Evolutionary conservation across 2,113 vertebrate species (phyloP).

Genomic region (Boulengeromyrus knoepffleri): DNA sequence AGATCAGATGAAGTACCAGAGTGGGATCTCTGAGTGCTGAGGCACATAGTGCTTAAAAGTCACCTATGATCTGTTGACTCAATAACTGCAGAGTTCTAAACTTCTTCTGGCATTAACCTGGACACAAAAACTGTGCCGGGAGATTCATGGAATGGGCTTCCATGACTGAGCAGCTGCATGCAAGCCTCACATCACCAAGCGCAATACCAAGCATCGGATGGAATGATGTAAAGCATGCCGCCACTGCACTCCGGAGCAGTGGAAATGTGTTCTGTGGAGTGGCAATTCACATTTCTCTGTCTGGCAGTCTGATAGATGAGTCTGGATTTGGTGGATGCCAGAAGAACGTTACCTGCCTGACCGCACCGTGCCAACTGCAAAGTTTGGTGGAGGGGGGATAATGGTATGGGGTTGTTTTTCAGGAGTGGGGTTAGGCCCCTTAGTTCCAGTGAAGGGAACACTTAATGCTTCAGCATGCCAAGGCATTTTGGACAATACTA

Average conservation of each 20-base stretch:
- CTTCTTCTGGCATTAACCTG: background rate
- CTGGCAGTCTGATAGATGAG: background rate
- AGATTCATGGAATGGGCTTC: background rate
- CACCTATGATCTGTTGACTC: background rate
- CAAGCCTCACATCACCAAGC: background rate
- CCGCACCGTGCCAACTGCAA: background rate
- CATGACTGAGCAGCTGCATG: background rate
- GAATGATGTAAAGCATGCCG: background rate
- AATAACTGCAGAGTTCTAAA: background rate
- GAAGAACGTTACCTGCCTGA: background rate
- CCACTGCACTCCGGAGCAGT: background rate
- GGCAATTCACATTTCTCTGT: background rate
- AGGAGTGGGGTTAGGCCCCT: background rate
- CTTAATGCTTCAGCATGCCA: background rate
- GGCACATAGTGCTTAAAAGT: background rate
- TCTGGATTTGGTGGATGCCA: background rate
- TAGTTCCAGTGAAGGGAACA: background rate
- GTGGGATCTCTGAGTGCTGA: background rate
- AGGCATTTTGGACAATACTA: no score
- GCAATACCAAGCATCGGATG: background rate
- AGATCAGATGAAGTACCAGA: background rate
- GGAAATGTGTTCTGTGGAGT: background rate
- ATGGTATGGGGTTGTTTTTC: no score
- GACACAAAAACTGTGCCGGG: background rate
- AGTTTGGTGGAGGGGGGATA: background rate